Evolutionary conservation across 2,113 vertebrate species (phyloP).

Genomic region (Corythaeola cristata): DNA sequence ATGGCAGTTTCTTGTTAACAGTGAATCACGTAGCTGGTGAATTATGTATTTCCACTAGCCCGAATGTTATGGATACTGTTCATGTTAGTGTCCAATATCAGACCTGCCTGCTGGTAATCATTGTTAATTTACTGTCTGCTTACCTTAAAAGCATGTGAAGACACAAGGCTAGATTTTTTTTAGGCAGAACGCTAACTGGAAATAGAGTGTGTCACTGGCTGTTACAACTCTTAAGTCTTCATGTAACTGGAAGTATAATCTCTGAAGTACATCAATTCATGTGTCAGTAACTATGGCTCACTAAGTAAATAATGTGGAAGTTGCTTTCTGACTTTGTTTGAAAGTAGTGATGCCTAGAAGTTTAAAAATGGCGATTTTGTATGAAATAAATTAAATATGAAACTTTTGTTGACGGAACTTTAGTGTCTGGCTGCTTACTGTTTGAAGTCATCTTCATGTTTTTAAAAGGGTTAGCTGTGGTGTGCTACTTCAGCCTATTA

Average conservation of each 20-base stretch:
- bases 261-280: conserved; percentile 61
- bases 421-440: conserved; percentile 71
- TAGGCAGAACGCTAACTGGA: conserved; percentile 61
- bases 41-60: conserved; percentile 49
- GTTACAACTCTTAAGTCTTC: conserved; percentile 53
- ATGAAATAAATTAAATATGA: conserved; percentile 73
- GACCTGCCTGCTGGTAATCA: conserved; percentile 35
- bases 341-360: conserved; percentile 59
- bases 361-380: conserved; percentile 65
- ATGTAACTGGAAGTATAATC: conserved; percentile 66
- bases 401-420: conserved; percentile 62
- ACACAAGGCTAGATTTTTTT: conserved; percentile 57
- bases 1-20: conserved; percentile 30
- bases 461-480: background rate
- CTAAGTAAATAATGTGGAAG: conserved; percentile 46
- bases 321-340: conserved; percentile 66
- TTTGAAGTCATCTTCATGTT: conserved; percentile 38
- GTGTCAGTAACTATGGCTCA: conserved; percentile 59
- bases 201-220: conserved; percentile 54
- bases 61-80: conserved; percentile 34
- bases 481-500: background rate
- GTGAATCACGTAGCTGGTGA: conserved; percentile 32
- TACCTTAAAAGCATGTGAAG: conserved; percentile 67
- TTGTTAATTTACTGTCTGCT: conserved; percentile 53
- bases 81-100: conserved; percentile 47